Conservation (phyloP, 1,140 invertebrate species). For the Diachasma alloeum region DNA sequence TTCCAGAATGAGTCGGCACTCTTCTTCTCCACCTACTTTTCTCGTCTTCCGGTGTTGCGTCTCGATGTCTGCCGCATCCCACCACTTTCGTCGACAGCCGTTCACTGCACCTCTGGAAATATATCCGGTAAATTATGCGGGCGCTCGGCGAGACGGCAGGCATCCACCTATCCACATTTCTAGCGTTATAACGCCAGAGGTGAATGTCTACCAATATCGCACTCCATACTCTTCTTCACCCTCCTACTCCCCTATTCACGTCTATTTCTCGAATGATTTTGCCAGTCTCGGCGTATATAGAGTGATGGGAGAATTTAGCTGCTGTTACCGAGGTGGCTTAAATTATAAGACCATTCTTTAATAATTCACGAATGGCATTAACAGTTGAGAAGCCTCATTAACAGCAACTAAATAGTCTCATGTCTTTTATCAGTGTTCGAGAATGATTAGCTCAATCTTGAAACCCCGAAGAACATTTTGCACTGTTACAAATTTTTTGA, state of each 20-base stretch:
- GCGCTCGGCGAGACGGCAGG: constrained; percentile 13
- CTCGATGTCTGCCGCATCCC: neutral
- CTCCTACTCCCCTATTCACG: neutral
- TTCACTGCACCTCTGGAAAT: constrained; percentile 19
- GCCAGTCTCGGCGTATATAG: neutral
- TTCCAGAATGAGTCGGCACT: neutral
- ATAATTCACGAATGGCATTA: neutral
- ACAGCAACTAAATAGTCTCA: too few species aligned
- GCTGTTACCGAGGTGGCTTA: too few species aligned
- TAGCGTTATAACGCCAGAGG: constrained; percentile 1
- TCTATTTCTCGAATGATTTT: neutral
- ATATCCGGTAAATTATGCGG: constrained; percentile 32
- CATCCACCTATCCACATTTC: constrained; percentile 9
- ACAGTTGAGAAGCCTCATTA: too few species aligned
- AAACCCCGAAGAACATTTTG: too few species aligned
- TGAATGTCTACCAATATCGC: constrained; percentile 23
- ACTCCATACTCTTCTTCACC: neutral
- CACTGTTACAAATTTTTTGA: too few species aligned
- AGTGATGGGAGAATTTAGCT: neutral
- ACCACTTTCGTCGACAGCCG: constrained; percentile 16
- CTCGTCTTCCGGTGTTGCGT: neutral
- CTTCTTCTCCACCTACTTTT: neutral
- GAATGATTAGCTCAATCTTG: neutral
- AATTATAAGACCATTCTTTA: too few species aligned
- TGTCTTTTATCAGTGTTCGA: too few species aligned